Evolutionary conservation across 2,113 vertebrate species (phyloP), one percentile per base, ranked within the genome.

Genomic region (Ptyas mucosa): DNA sequence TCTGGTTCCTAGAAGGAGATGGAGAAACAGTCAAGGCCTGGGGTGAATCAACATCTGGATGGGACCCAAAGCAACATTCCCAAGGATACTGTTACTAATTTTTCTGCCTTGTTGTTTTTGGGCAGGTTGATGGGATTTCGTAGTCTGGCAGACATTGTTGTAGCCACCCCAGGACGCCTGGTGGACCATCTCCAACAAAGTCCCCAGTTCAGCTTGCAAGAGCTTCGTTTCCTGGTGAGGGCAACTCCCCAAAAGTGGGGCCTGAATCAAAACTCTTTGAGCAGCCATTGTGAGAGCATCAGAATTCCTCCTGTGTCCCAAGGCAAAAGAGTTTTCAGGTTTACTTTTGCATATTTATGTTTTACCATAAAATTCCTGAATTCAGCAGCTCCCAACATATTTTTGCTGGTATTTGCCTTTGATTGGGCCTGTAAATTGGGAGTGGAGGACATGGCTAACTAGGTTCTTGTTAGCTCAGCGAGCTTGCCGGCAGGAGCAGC

Each of bases 181-280:
- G 99, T 99, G 0, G 99, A 99, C 96, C 99, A 99, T 97, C 98
- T 99, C 2, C 98, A 97, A 96, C 98, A 98, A 95, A 99, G 98
- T 3, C 95, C 98, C 0, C 98, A 98, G 6, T 98, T 99, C 49
- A 98, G 95, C 95, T 98, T 99, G 61, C 93, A 97, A 0, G 98
- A 99, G 34, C 98, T 99, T 53, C 97, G 99, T 54, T 99, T 99
- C 94, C 97, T 99, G 95, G 99, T 99, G 96, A 97, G 98, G 95
- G 1, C 34, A 1, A 8, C 69, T 75, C 69, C 29, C 12, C 29
- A n/a, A 69, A 14, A 29, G 4, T 11, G 26, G 29, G 12, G 29
- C 29, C 1, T n/a, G 1, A 34, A 75, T 18, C 69, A 81, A 39
- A 81, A 81, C 15, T 20, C n/a, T 81, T 39, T 81, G n/a, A 2